Evolutionary conservation across 2,888 invertebrate species (phyloP).

Genomic region (Autographa pulchrina): DNA sequence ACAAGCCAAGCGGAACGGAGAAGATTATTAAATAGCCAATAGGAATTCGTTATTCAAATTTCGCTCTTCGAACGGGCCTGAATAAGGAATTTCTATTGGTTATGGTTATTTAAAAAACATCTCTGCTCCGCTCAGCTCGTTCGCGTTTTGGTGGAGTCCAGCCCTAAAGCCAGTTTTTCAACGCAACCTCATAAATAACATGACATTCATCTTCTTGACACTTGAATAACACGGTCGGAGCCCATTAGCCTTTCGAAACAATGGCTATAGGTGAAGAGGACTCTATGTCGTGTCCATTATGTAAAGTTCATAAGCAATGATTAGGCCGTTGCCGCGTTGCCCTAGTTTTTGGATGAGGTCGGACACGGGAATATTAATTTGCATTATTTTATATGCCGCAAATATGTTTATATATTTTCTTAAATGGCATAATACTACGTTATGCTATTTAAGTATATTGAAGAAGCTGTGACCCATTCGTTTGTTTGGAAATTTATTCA

Average conservation of each 20-base stretch:
- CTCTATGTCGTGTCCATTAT: conserved; percentile 75
- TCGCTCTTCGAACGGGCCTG: no score
- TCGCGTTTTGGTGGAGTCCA: no score
- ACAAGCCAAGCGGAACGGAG: no score
- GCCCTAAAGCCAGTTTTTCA: conserved; percentile 64
- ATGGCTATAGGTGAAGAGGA: conserved; percentile 70
- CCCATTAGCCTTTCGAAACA: conserved; percentile 87
- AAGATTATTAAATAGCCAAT: no score
- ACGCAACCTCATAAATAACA: conserved; percentile 80
- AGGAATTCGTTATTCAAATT: no score
- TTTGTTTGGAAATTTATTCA: no score
- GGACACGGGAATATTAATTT: conserved; percentile 45
- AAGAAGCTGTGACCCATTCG: no score
- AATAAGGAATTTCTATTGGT: no score
- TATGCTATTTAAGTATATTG: conserved; percentile 11
- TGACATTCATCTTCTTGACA: conserved; percentile 86
- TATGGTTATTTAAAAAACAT: no score
- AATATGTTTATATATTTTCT: conserved; percentile 32
- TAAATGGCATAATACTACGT: conserved; percentile 8
- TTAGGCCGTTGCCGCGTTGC: conserved; percentile 48
- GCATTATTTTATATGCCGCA: conserved; percentile 24
- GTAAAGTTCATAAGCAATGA: conserved; percentile 70
- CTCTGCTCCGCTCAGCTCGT: no score
- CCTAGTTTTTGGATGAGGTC: conserved; percentile 48
- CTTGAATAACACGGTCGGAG: conserved; percentile 82